Evolutionary conservation across 2,113 vertebrate species (phyloP), one percentile per base, ranked within the genome.

Genomic region (Amazona vittata): DNA sequence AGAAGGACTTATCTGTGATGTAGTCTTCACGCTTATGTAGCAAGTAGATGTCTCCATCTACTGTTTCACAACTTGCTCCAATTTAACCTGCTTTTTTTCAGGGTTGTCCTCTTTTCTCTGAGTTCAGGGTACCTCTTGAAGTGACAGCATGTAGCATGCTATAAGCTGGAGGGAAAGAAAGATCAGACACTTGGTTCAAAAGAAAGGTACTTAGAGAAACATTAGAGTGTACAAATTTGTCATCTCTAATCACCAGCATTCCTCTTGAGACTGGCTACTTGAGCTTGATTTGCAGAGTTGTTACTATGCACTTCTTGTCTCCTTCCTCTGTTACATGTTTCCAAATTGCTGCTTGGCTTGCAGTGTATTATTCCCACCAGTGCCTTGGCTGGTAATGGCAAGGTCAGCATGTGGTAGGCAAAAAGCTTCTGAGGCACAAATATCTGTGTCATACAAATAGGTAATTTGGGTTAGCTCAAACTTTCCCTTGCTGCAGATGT

Each of bases 1-100:
- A 37, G 60, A 57, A 71, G 35, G 28, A 39, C 6, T n/a, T 87
- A 29, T 0, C 15, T 71, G 2, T 37, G 46, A 10, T 53, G 35
- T 83, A 47, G 28, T 75, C 59, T 86, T 88, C 31, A 47, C 5
- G 0, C 3, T 64, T 64, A 31, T 0, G 0, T 35, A 74, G 26
- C 35, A 64, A 73, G 29, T 62, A 46, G 25, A 43, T 93, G 47
- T 86, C 53, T 90, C 59, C 9, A 3, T 46, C 18, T 57, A 9
- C 31, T 69, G n/a, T 90, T 94, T 68, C 62, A 68, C 43, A 93
- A 39, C n/a, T 77, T 55, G 33, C 20, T 90, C 3, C 28, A 33
- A 29, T n/a, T 67, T 74, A 94, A 83, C 31, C 24, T 77, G 24
- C 14, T 50, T 82, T 92, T 92, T 77, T 67, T 31, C 29, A 67